Evolutionary conservation across 2,113 vertebrate genomes (phyloP).

Genomic region (Vireo altiloquus): DNA sequence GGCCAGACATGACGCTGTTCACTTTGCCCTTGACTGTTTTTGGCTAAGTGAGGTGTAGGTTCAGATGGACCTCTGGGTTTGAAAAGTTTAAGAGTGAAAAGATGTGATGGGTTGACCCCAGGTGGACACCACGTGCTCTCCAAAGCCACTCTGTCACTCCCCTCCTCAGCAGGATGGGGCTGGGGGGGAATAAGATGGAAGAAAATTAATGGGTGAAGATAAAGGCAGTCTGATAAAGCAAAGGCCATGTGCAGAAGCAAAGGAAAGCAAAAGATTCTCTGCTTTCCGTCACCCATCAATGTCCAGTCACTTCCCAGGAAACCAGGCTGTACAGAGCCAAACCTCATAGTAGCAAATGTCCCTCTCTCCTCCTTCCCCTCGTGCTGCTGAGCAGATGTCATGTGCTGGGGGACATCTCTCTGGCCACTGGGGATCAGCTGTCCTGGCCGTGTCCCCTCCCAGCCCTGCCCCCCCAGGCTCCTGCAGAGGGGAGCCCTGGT

Average conservation of each 20-base stretch:
- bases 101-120: not conserved
- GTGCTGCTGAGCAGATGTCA: not conserved
- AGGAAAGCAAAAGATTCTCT: not conserved
- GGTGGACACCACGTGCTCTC: not conserved
- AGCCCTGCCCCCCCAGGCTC: not conserved
- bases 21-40: not conserved
- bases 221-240: not conserved
- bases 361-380: not conserved
- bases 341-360: not conserved
- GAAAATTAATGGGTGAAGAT: not conserved
- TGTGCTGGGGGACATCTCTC: not conserved
- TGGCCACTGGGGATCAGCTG: not conserved
- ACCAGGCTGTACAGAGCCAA: not conserved
- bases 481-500: not conserved
- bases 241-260: not conserved
- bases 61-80: not conserved
- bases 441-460: not conserved
- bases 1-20: not conserved
- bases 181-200: not conserved
- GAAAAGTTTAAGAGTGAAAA: not conserved
- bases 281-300: fast-evolving
- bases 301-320: not conserved
- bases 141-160: not conserved
- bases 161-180: not conserved
- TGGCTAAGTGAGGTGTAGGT: not conserved